These are phyloP conservation scores for Diadromus collaris DNA, from an alignment of 2,888 invertebrate species.

Conservation along the genomic window DNA sequence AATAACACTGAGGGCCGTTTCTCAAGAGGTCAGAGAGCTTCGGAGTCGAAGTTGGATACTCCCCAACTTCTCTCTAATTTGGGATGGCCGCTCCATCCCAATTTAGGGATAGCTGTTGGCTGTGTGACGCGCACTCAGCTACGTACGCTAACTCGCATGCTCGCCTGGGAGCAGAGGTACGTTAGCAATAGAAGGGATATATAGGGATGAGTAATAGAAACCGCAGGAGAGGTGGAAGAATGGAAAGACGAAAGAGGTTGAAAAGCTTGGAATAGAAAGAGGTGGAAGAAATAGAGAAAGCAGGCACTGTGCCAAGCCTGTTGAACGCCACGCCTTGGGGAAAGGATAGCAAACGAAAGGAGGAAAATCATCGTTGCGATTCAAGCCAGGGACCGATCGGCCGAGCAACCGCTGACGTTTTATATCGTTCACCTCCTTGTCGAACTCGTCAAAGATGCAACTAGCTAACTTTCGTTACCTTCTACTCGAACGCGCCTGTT, in stretches of 20 bases:
- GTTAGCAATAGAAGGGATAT: slow-evolving; percentile 22
- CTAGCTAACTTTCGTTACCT: slow-evolving; percentile 17
- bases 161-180: background rate
- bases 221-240: slow-evolving; percentile 24
- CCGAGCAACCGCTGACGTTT: slow-evolving; percentile 36
- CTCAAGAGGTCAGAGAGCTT: slow-evolving; percentile 8
- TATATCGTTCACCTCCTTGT: background rate
- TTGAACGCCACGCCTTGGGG: slow-evolving; percentile 76
- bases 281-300: slow-evolving; percentile 52
- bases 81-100: background rate
- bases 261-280: slow-evolving; percentile 39
- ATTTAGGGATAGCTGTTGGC: slow-evolving; percentile 28
- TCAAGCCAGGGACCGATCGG: slow-evolving; percentile 48
- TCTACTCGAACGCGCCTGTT: slow-evolving; percentile 26
- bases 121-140: slow-evolving; percentile 11
- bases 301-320: slow-evolving; percentile 76
- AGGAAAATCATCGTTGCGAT: slow-evolving; percentile 51
- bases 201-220: slow-evolving; percentile 1
- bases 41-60: slow-evolving; percentile 36
- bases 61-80: slow-evolving; percentile 10
- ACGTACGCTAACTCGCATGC: slow-evolving; percentile 4
- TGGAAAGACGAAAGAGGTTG: slow-evolving; percentile 25
- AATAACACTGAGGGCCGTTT: slow-evolving; percentile 55
- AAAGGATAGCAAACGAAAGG: slow-evolving; percentile 65
- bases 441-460: slow-evolving; percentile 20